A percentile compares a stretch with the other conserved stretches of the same genome.
phyloP scores from a whole-genome alignment of 2,888 invertebrate genomes.

The Germaria angustata region DNA sequence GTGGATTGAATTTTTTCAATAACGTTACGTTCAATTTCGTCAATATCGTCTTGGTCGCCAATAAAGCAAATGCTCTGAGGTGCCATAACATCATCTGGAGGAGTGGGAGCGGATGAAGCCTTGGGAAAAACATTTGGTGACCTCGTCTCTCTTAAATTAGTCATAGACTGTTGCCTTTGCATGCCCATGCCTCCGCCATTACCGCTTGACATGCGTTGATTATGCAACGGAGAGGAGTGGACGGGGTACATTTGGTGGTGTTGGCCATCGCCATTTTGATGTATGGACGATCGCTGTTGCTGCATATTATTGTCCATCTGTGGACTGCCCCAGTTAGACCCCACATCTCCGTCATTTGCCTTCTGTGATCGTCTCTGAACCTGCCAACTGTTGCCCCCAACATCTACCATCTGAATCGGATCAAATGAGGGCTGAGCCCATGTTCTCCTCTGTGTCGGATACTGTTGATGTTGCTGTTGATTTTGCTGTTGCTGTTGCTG shows the following conservation, averaged over 20 bases:
- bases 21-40: slow-evolving; percentile 79
- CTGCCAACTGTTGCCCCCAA: slow-evolving; percentile 79
- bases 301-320: slow-evolving; percentile 63
- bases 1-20: slow-evolving; percentile 77
- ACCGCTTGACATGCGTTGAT: slow-evolving; percentile 73
- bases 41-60: slow-evolving; percentile 84
- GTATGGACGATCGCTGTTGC: slow-evolving; percentile 70
- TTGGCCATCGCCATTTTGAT: slow-evolving; percentile 83
- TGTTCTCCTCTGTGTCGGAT: slow-evolving; percentile 82
- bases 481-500: slow-evolving; percentile 69
- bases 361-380: slow-evolving; percentile 74
- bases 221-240: slow-evolving; percentile 85
- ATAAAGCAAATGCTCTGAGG: slow-evolving; percentile 96
- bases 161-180: slow-evolving; percentile 75
- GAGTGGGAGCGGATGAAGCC: slow-evolving; percentile 73
- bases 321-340: slow-evolving; percentile 76
- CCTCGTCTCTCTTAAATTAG: slow-evolving; percentile 74
- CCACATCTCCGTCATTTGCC: slow-evolving; percentile 71
- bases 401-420: slow-evolving; percentile 76
- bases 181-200: slow-evolving; percentile 67
- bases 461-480: slow-evolving; percentile 68
- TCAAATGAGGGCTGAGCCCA: slow-evolving; percentile 83
- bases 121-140: slow-evolving; percentile 72
- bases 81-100: slow-evolving; percentile 92
- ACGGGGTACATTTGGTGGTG: slow-evolving; percentile 78